Base-by-base conservation (phyloP, 1,140 invertebrate genomes). In the Akabosia matsudoensis region DNA sequence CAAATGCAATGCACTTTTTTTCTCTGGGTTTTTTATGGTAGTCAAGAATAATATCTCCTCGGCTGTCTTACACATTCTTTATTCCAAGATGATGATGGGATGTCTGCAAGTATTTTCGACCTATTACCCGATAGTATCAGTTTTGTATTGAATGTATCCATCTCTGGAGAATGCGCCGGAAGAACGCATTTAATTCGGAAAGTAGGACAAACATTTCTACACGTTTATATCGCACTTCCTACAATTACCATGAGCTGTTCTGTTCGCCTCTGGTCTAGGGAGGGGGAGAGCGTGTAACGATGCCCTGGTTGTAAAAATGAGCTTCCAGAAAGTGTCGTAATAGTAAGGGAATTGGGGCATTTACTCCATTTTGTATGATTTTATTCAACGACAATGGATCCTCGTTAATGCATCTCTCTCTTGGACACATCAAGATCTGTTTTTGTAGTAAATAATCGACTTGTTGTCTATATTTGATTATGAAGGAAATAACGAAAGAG, bases 171-270 rank as follows among this genome's bases (percentile, higher is more conserved):
- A 67, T 31, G 61, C 22, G 7, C 61, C 61, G 61, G 61, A 67
- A 67, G 31, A 67, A 31, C 30, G 28, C 61, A 31, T 67, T 67
- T 67, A 67, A 67, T 67, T 67, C 28, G 24, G 22, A 67, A 67
- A 67, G 61, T 67, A 67, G 61, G 61, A 7, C 61, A 67, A 31
- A 67, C 61, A 67, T 30, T 61, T 67, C 61, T 67, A 67, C 28
- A 67, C 61, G 3, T 67, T 56, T 22, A 56, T 22, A n/a, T 30
- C 28, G n/a, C 30, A 67, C 31, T 67, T 31, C 26, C 26, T 67
- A 67, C 61, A 67, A 67, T 67, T 67, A 67, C 61, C 4, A 3
- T 67, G 7, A 22, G n/a, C 28, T 31, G 31, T 67, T 30, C 28
- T 67, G 61, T 24, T n/a, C n/a, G n/a, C n/a, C n/a, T n/a, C n/a